Evolutionary conservation across 2,888 invertebrate species (phyloP).

Genomic region (Chrysolina americana): DNA sequence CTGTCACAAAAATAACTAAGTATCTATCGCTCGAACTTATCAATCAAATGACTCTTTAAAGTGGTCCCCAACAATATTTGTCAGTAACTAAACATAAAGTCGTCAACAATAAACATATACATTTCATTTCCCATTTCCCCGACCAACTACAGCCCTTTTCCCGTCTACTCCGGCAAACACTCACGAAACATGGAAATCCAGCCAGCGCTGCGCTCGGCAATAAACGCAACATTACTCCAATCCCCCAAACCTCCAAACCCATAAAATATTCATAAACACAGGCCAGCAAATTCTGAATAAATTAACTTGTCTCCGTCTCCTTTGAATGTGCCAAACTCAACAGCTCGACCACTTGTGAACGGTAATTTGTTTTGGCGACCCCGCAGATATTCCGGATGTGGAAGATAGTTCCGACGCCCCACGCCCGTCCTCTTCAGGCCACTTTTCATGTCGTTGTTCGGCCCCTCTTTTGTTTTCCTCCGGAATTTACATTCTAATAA

Average conservation of each 20-base stretch:
- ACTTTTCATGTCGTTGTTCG: constrained; percentile 13
- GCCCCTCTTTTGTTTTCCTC: constrained; percentile 14
- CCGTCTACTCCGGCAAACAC: constrained; percentile 23
- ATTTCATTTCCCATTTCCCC: constrained; percentile 14
- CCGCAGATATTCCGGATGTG: constrained; percentile 16
- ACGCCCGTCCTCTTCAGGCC: not conserved
- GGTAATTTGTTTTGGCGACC: constrained; percentile 26
- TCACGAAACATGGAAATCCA: constrained; percentile 8
- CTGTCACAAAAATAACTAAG: no score
- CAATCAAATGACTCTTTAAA: not conserved
- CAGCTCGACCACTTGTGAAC: constrained; percentile 39
- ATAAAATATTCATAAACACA: constrained; percentile 50
- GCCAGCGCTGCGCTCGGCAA: constrained; percentile 19
- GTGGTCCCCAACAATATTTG: not conserved
- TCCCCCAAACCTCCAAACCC: constrained; percentile 35
- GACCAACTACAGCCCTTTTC: not conserved
- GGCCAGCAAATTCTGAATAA: constrained; percentile 43
- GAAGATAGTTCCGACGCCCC: constrained; percentile 14
- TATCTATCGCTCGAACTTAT: no score
- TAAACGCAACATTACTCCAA: constrained; percentile 39
- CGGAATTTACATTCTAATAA: constrained; percentile 16
- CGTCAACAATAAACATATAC: constrained; percentile 10
- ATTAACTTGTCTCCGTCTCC: constrained; percentile 44
- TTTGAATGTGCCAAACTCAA: constrained; percentile 41
- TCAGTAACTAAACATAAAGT: not conserved